These are phyloP conservation scores for Galaxias olidus DNA, from an alignment of 2,797 vertebrate species.

Conservation along the genomic window DNA sequence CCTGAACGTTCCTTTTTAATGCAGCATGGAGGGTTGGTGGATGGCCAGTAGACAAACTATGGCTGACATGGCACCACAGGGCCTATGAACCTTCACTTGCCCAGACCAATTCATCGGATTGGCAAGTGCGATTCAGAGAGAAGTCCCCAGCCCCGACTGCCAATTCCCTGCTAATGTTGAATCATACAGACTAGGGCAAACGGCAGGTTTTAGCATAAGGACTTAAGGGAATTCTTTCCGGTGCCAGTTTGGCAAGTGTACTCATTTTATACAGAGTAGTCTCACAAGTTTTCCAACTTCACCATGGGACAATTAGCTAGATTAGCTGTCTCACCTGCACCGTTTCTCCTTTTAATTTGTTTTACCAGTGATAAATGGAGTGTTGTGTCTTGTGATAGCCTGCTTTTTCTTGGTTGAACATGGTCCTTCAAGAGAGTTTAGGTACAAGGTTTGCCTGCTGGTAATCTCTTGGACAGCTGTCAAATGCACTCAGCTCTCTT, in stretches of 20 bases:
- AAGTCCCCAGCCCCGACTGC: constrained; percentile 13
- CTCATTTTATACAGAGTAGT: constrained; percentile 3
- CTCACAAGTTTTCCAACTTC: background rate
- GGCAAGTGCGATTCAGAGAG: constrained; percentile 14
- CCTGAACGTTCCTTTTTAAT: background rate
- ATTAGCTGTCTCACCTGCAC: background rate
- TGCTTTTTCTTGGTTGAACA: constrained; percentile 6
- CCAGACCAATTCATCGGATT: constrained; percentile 20
- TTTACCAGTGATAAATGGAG: constrained; percentile 4
- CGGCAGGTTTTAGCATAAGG: constrained; percentile 4
- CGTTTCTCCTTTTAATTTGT: constrained; percentile 3
- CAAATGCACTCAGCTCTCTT: background rate
- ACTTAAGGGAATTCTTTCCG: background rate
- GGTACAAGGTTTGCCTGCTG: constrained; percentile 6
- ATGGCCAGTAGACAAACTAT: background rate
- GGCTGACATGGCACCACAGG: background rate
- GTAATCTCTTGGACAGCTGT: constrained; percentile 21
- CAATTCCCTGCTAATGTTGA: constrained; percentile 11
- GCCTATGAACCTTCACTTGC: constrained; percentile 4
- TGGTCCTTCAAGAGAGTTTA: background rate
- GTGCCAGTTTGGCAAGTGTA: constrained; percentile 8
- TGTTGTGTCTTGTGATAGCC: constrained; percentile 11
- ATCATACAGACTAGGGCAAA: constrained; percentile 13
- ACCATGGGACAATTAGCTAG: background rate
- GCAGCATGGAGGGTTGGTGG: background rate